Evolutionary conservation across 2,888 invertebrate species (phyloP).

Genomic region (Mimachlamys varia): DNA sequence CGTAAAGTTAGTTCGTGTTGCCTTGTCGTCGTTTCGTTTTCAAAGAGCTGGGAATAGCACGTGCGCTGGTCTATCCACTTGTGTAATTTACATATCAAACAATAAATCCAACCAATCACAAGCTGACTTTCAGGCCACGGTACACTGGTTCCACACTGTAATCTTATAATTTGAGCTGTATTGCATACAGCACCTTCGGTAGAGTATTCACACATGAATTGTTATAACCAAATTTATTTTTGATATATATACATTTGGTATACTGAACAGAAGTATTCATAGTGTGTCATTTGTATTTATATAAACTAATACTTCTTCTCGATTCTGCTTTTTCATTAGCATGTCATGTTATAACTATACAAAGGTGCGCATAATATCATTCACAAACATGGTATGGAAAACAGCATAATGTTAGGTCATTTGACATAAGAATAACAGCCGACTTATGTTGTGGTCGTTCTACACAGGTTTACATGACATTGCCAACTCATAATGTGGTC

Average conservation of each 20-base stretch:
- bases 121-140: not conserved
- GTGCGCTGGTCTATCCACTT: not conserved
- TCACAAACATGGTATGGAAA: not conserved
- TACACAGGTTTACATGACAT: not conserved
- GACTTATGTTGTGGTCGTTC: too few relatives aligned
- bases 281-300: too few relatives aligned
- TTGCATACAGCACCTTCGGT: not conserved
- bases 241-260: too few relatives aligned
- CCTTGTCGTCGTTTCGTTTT: constrained; percentile 12
- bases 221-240: not conserved
- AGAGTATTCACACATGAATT: not conserved
- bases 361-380: too few relatives aligned
- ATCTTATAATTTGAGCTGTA: constrained; percentile 29
- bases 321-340: too few relatives aligned
- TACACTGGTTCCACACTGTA: not conserved
- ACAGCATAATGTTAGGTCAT: not conserved
- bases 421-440: not conserved
- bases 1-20: not conserved
- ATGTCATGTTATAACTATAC: too few relatives aligned
- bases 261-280: too few relatives aligned
- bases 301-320: not conserved
- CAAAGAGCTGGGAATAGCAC: not conserved
- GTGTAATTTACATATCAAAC: constrained; percentile 20
- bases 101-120: not conserved
- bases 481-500: not conserved